A percentile compares a stretch with the other conserved stretches of the same genome.
Evolutionary conservation across 2,888 invertebrate species (phyloP).

Genomic region (Drosophila buzzatii): DNA sequence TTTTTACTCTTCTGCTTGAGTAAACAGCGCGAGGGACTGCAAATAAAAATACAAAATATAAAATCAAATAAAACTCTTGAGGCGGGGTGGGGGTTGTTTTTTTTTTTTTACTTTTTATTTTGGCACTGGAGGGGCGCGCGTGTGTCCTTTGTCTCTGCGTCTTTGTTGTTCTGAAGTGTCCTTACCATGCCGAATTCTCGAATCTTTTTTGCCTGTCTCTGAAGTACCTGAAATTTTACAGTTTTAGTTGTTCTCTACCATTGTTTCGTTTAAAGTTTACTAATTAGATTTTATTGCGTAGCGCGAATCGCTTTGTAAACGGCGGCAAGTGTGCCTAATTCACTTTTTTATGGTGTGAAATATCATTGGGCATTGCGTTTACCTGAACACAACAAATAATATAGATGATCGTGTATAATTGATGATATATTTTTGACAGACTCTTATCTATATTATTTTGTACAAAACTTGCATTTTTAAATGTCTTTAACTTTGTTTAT

Average conservation of each 20-base stretch:
- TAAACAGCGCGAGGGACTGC: slow-evolving; percentile 52
- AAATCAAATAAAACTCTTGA: neutral
- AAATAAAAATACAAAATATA: slow-evolving; percentile 1
- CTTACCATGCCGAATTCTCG: slow-evolving; percentile 69
- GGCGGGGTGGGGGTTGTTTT: slow-evolving; percentile 52
- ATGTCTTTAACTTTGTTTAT: too few species aligned
- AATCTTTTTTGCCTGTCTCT: slow-evolving; percentile 37
- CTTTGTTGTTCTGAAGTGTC: slow-evolving; percentile 76
- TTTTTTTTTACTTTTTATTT: slow-evolving; percentile 28
- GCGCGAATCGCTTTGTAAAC: slow-evolving; percentile 66
- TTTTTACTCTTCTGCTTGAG: slow-evolving; percentile 70
- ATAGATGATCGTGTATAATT: slow-evolving; percentile 6
- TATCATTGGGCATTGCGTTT: slow-evolving; percentile 2
- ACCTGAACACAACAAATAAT: neutral
- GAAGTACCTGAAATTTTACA: slow-evolving; percentile 70
- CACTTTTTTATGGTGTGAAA: slow-evolving; percentile 50
- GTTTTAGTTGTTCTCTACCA: slow-evolving; percentile 24
- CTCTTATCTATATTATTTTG: neutral
- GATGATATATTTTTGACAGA: neutral
- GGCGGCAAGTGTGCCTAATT: slow-evolving; percentile 70
- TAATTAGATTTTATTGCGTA: slow-evolving; percentile 79
- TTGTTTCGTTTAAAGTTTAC: slow-evolving; percentile 47
- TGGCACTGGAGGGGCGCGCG: slow-evolving; percentile 67
- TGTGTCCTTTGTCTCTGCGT: slow-evolving; percentile 73
- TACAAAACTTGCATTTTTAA: too few species aligned